phyloP scores from a whole-genome alignment of 1,140 invertebrate genomes.

The Meloidogyne chitwoodi region DNA sequence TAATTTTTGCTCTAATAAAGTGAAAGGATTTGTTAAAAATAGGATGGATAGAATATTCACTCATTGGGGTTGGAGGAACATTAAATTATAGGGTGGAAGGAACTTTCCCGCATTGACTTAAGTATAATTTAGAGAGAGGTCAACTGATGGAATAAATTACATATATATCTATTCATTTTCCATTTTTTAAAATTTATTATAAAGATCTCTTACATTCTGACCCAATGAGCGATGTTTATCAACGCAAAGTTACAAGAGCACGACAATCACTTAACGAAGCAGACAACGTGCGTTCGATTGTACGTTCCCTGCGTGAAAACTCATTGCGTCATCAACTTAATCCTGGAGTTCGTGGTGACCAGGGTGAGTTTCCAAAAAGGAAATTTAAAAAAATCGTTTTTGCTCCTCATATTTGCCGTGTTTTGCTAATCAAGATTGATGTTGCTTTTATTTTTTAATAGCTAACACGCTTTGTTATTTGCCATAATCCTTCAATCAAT shows the following conservation, averaged over 20 bases:
- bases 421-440: too few relatives aligned
- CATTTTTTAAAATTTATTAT: conserved; percentile 19
- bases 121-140: neutral
- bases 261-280: conserved; percentile 76
- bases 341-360: conserved; percentile 70
- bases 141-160: conserved; percentile 4
- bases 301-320: conserved; percentile 82
- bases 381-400: neutral
- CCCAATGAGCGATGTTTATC: conserved; percentile 78
- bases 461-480: neutral
- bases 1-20: too few relatives aligned
- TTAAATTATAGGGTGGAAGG: neutral
- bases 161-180: neutral
- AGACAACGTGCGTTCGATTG: conserved; percentile 73
- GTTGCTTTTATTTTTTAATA: neutral
- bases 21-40: too few relatives aligned
- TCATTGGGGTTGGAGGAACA: neutral
- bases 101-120: neutral
- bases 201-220: conserved; percentile 83
- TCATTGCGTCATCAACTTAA: conserved; percentile 82
- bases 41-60: too few relatives aligned
- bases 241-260: conserved; percentile 80
- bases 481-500: too few relatives aligned
- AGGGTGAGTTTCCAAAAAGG: conserved; percentile 65
- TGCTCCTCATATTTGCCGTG: too few relatives aligned